phyloP scores from a whole-genome alignment of 2,113 vertebrate species.

The Lontra canadensis region DNA sequence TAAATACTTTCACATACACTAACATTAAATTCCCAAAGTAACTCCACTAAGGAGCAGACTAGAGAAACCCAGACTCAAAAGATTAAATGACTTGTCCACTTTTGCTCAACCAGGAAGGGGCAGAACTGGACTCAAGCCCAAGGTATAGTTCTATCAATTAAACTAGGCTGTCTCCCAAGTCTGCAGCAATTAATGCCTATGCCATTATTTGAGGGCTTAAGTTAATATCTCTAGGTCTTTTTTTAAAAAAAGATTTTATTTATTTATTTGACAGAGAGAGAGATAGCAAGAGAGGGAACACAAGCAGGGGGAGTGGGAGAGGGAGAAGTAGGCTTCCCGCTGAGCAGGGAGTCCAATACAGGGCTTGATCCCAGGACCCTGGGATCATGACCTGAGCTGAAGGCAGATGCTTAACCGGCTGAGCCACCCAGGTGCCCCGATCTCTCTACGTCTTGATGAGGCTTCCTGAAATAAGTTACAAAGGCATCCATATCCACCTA shows the following conservation, averaged over 20 bases:
- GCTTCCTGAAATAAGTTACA: background rate
- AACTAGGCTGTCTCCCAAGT: background rate
- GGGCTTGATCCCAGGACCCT: too few species aligned
- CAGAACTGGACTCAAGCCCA: background rate
- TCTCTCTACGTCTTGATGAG: background rate
- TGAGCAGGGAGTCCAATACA: too few species aligned
- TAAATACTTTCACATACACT: background rate
- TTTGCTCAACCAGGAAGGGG: background rate
- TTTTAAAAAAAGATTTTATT: too few species aligned
- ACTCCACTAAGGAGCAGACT: background rate
- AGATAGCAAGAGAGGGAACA: too few species aligned
- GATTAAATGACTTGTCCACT: background rate
- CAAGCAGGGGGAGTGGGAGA: too few species aligned
- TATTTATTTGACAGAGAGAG: too few species aligned
- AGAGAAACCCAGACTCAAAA: constrained; percentile 13
- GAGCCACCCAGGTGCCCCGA: too few species aligned
- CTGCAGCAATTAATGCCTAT: background rate
- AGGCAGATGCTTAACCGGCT: too few species aligned
- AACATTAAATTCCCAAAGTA: background rate
- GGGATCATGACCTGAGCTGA: too few species aligned
- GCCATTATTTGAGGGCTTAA: background rate
- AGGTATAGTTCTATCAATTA: background rate
- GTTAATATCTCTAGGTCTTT: background rate
- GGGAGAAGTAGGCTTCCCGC: too few species aligned
- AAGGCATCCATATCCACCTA: background rate